phyloP scores from a whole-genome alignment of 2,797 vertebrate genomes.

The Sebastes cheni region DNA sequence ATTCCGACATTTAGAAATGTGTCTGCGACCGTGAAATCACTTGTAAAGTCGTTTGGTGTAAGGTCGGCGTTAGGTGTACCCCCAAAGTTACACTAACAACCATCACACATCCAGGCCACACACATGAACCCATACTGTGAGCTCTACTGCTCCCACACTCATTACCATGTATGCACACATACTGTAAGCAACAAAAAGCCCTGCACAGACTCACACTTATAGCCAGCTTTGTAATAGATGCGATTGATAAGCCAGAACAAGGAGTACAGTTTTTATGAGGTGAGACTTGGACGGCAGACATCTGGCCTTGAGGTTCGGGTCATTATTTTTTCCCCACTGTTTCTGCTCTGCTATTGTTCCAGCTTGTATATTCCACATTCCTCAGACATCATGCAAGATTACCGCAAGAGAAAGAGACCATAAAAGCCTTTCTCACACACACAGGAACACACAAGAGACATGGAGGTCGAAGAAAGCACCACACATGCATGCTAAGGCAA shows the following conservation, averaged over 20 bases:
- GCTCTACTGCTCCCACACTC: conserved; percentile 10
- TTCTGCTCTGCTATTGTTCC: conserved; percentile 64
- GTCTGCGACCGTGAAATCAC: too few species aligned
- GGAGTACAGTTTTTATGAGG: conserved; percentile 72
- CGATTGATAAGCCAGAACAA: conserved; percentile 66
- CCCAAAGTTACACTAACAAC: conserved; percentile 8
- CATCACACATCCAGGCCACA: conserved; percentile 16
- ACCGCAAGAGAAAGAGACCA: conserved; percentile 48
- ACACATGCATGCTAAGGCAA: background rate
- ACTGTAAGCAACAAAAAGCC: background rate
- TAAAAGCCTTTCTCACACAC: conserved; percentile 61
- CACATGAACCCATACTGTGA: conserved; percentile 1
- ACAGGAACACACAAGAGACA: background rate
- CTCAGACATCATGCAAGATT: conserved; percentile 68
- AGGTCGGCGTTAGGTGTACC: too few species aligned
- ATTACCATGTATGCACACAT: conserved; percentile 14
- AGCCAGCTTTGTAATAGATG: conserved; percentile 51
- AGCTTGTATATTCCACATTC: conserved; percentile 74
- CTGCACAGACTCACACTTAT: conserved; percentile 3
- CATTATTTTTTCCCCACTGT: conserved; percentile 66
- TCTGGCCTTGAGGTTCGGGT: conserved; percentile 65
- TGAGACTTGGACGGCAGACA: conserved; percentile 73
- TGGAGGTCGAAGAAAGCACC: background rate
- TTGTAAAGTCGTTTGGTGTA: too few species aligned
- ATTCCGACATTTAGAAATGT: too few species aligned